A percentile compares a stretch with the other conserved stretches of the same genome.
phyloP scores from a whole-genome alignment of 2,888 invertebrate genomes.

The Agapostemon virescens region DNA sequence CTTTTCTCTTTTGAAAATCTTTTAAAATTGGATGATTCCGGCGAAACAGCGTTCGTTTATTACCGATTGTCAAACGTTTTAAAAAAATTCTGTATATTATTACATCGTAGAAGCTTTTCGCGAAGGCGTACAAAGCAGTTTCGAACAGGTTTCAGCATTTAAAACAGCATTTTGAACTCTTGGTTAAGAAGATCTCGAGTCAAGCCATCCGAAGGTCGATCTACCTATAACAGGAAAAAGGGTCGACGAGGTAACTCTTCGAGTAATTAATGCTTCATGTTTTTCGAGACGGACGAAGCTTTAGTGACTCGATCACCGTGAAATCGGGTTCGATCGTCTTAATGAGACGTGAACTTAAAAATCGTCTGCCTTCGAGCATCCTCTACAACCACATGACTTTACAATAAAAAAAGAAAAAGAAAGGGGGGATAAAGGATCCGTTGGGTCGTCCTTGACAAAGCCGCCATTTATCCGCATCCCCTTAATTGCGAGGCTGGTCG shows the following conservation, averaged over 20 bases:
- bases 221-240: conserved; percentile 4
- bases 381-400: neutral
- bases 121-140: too few relatives aligned
- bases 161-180: conserved; percentile 26
- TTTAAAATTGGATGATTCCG: too few relatives aligned
- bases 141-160: too few relatives aligned
- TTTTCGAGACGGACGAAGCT: neutral
- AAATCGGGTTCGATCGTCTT: conserved; percentile 42
- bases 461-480: conserved; percentile 22
- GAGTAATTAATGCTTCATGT: conserved; percentile 44
- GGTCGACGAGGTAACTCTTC: conserved; percentile 8
- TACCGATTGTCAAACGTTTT: too few relatives aligned
- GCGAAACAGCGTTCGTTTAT: too few relatives aligned
- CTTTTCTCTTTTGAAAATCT: too few relatives aligned
- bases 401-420: neutral
- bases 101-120: too few relatives aligned
- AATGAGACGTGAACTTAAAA: conserved; percentile 49
- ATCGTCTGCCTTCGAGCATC: conserved; percentile 27
- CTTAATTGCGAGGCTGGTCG: conserved; percentile 39
- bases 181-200: neutral
- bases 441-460: conserved; percentile 8
- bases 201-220: neutral
- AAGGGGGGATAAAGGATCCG: conserved; percentile 6
- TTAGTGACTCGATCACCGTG: neutral
- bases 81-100: too few relatives aligned